Evolutionary conservation across 2,797 vertebrate genomes (phyloP).

Genomic region (Halcyon badia): DNA sequence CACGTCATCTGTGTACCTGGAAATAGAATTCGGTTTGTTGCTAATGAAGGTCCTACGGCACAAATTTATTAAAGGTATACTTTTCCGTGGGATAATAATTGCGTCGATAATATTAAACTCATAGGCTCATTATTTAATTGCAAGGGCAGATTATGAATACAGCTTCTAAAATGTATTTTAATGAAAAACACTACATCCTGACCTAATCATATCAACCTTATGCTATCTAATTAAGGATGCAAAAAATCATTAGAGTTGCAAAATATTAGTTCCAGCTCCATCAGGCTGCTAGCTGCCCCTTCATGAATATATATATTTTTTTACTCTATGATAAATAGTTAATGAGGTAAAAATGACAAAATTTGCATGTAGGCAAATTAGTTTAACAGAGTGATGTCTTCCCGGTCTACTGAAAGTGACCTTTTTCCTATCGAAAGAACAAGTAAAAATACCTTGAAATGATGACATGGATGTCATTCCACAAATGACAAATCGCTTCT

Average conservation of each 20-base stretch:
- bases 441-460: conserved; percentile 88
- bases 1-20: conserved; percentile 77
- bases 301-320: conserved; percentile 92
- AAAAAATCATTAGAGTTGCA: conserved; percentile 99
- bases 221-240: conserved; percentile 99
- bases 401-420: conserved; percentile 94
- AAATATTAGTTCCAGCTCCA: conserved; percentile 99
- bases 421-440: conserved; percentile 88
- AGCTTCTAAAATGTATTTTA: conserved; percentile 99
- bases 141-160: conserved; percentile 97
- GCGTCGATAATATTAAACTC: conserved; percentile 96
- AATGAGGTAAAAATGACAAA: conserved; percentile 98
- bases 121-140: conserved; percentile 99
- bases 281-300: conserved; percentile 91
- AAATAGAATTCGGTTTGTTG: conserved; percentile 79
- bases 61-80: conserved; percentile 96
- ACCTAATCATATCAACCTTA: conserved; percentile 99
- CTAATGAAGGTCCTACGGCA: conserved; percentile 95
- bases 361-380: conserved; percentile 99
- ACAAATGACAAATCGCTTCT: conserved; percentile 87
- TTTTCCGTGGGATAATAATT: conserved; percentile 96
- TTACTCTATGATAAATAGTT: conserved; percentile 94
- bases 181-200: conserved; percentile 99
- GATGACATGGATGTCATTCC: conserved; percentile 85
- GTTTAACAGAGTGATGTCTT: conserved; percentile 93